phyloP scores from a whole-genome alignment of 2,888 invertebrate genomes.

The Mimumesa dahlbomi region DNA sequence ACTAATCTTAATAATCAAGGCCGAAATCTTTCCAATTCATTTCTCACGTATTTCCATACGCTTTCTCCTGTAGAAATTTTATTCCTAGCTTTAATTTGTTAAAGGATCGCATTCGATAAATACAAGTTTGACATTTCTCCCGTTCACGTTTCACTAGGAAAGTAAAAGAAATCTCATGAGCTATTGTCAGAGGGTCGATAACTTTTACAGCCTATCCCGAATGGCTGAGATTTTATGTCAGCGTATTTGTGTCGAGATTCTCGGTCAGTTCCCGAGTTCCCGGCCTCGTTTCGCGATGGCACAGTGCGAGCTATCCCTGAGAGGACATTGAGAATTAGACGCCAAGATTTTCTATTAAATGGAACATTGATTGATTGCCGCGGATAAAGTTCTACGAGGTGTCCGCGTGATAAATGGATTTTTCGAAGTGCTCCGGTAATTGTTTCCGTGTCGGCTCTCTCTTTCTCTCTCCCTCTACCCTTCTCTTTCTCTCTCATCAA shows the following conservation, averaged over 20 bases:
- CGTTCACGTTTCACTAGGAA: too few relatives aligned
- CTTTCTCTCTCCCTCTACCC: neutral
- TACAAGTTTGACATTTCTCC: too few relatives aligned
- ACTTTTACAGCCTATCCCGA: neutral
- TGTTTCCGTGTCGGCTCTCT: conserved; percentile 46
- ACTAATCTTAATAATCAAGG: too few relatives aligned
- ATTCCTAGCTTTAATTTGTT: too few relatives aligned
- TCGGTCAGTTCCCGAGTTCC: neutral
- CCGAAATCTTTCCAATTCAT: too few relatives aligned
- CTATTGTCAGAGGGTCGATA: neutral
- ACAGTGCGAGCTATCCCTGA: conserved; percentile 17
- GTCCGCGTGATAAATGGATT: conserved; percentile 67
- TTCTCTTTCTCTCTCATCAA: neutral
- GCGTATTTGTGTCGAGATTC: neutral
- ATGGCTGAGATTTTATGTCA: neutral
- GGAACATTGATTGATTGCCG: conserved; percentile 69
- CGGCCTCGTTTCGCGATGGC: neutral
- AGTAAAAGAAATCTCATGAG: neutral
- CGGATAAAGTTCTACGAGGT: conserved; percentile 62
- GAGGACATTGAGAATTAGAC: conserved; percentile 57
- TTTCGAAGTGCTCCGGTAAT: conserved; percentile 56
- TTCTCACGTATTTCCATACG: too few relatives aligned
- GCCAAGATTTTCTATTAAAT: conserved; percentile 69
- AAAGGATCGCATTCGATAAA: too few relatives aligned
- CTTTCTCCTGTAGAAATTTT: too few relatives aligned